Evolutionary conservation across 2,797 vertebrate genomes (phyloP).

Genomic region (Pangasius djambal): DNA sequence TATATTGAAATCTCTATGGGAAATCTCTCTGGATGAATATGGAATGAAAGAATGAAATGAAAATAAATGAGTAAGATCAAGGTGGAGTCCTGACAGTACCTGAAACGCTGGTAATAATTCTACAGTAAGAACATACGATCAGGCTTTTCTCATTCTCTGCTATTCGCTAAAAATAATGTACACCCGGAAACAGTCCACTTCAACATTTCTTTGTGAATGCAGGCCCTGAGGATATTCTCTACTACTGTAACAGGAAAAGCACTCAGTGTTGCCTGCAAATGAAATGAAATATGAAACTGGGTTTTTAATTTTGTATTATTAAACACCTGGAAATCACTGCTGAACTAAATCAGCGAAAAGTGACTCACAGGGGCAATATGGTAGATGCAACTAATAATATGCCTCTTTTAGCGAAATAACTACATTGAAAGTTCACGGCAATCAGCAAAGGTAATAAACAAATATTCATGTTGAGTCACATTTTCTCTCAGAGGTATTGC

Average conservation of each 20-base stretch:
- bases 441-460: conserved; percentile 29
- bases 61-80: background rate
- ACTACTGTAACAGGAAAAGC: background rate
- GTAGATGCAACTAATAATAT: background rate
- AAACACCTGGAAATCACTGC: background rate
- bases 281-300: background rate
- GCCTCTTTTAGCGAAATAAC: background rate
- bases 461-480: conserved; percentile 22
- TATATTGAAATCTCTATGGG: background rate
- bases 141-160: background rate
- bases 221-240: background rate
- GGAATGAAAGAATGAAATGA: conserved; percentile 9
- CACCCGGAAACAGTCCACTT: background rate
- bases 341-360: background rate
- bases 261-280: background rate
- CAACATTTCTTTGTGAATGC: background rate
- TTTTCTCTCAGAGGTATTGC: conserved; percentile 35
- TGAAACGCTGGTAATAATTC: conserved; percentile 10
- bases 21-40: background rate
- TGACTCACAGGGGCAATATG: background rate
- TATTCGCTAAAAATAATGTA: background rate
- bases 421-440: conserved; percentile 22
- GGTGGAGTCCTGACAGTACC: conserved; percentile 9
- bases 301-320: background rate
- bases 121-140: background rate